Evolutionary conservation across 1,140 invertebrate genomes (phyloP).

Genomic region (Rhyzopertha dominica): DNA sequence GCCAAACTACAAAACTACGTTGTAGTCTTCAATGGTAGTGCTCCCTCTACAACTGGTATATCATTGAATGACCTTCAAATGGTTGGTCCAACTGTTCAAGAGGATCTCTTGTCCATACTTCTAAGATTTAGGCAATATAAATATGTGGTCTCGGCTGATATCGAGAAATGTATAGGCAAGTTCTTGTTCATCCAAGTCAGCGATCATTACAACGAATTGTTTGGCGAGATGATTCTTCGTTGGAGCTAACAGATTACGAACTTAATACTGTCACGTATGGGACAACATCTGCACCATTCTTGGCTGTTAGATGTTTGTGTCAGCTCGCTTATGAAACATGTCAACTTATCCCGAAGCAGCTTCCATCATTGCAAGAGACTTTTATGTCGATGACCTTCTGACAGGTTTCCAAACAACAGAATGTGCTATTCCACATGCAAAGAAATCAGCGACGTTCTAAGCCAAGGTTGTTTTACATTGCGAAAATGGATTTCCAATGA

Average conservation of each 20-base stretch:
- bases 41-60: conserved; percentile 22
- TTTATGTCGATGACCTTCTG: conserved; percentile 36
- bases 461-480: conserved; percentile 37
- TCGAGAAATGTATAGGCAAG: conserved; percentile 1
- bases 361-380: conserved; percentile 18
- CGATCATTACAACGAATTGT: conserved; percentile 42
- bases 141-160: not conserved
- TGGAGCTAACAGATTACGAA: conserved; percentile 27
- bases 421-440: too few species aligned
- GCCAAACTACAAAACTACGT: conserved; percentile 35
- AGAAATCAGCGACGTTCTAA: conserved; percentile 8
- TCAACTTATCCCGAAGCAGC: conserved; percentile 22
- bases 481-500: too few species aligned
- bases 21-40: conserved; percentile 41
- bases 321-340: conserved; percentile 25
- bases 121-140: not conserved
- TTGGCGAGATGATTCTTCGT: conserved; percentile 31
- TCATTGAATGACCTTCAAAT: conserved; percentile 28
- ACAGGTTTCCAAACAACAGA: conserved; percentile 19
- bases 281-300: conserved; percentile 24
- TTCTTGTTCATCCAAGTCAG: not conserved
- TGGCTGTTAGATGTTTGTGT: conserved; percentile 26
- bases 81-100: conserved; percentile 24
- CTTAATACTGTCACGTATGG: conserved; percentile 36
- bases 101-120: conserved; percentile 26